Conservation (phyloP, 64 coral and sea anemone species). For the Actinia tenebrosa region DNA sequence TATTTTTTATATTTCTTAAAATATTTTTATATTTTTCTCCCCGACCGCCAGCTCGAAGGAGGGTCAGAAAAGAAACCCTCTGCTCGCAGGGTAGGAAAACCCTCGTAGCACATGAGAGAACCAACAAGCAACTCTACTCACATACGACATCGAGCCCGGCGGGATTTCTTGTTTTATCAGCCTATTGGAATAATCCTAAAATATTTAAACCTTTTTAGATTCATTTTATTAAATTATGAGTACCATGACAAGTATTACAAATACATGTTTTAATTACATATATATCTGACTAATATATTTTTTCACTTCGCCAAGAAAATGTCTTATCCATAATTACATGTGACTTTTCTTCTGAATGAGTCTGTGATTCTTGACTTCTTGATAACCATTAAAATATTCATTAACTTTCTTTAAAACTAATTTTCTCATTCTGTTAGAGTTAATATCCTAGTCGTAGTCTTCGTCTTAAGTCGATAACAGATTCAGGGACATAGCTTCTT, state of each 20-base stretch:
- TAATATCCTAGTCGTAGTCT: background rate
- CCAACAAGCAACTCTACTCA: too few species aligned
- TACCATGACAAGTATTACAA: background rate
- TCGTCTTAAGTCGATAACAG: background rate
- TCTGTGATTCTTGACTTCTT: background rate
- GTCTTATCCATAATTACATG: background rate
- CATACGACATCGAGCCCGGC: too few species aligned
- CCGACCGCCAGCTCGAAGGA: too few species aligned
- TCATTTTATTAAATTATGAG: background rate
- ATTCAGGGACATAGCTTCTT: background rate
- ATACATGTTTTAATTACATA: background rate
- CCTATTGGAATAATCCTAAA: too few species aligned
- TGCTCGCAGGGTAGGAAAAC: too few species aligned
- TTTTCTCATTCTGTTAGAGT: background rate
- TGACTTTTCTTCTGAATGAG: background rate
- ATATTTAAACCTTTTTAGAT: background rate
- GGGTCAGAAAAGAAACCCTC: too few species aligned
- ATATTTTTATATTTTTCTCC: too few species aligned
- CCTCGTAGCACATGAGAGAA: too few species aligned
- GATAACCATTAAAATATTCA: background rate
- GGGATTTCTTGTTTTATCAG: too few species aligned
- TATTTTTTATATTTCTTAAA: too few species aligned
- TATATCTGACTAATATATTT: background rate
- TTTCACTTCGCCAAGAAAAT: background rate
- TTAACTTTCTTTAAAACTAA: constrained; percentile 8